Evolutionary conservation across 2,113 vertebrate species (phyloP), one percentile per base, ranked within the genome.

Genomic region (Echinops telfairi): DNA sequence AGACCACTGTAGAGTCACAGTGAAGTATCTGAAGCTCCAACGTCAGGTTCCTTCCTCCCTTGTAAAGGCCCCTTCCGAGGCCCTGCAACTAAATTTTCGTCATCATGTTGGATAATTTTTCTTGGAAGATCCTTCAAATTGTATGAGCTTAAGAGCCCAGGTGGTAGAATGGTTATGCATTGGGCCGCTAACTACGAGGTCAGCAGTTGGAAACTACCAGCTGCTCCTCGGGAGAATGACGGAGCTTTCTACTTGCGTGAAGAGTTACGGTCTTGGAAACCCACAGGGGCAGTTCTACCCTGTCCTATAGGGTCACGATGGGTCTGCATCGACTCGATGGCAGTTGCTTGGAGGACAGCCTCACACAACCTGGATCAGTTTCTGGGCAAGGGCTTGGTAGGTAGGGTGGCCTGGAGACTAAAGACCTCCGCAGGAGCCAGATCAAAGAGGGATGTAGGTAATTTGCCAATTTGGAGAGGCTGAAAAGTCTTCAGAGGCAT

Each of bases 71-170:
- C 27, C 47, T 92, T 90, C 64, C 36, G 62, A 88, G 80, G 57
- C 70, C 33, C 12, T 77, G 27, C n/a, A 60, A 77, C 81, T 73
- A 73, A 82, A 40, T 82, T 88, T 88, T 79, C 70, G 11, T 86
- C 8, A 70, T 73, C 62, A 60, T 19, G 58, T 86, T 19, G 58
- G 83, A 71, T 87, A 86, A 33, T 66, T 62, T 66, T 83, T 90
- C 33, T 80, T 90, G 76, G 53, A 83, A 40, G 58, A 17, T 73
- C 25, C n/a, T 92, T 87, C 80, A 77, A 31, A 43, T 89, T 33
- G 2, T 23, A 12, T 77, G 78, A 62, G 76, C n/a, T 29, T 87
- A 53, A 47, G 43, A 47, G 43, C 5, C 43, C 10, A 47, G 43
- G 43, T 47, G 43, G 43, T 10, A 47, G 5, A 47, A 47, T 47